A percentile compares a stretch with the other conserved stretches of the same genome.
phyloP scores from a whole-genome alignment of 2,888 invertebrate genomes.

The Leucoptera coffeella region DNA sequence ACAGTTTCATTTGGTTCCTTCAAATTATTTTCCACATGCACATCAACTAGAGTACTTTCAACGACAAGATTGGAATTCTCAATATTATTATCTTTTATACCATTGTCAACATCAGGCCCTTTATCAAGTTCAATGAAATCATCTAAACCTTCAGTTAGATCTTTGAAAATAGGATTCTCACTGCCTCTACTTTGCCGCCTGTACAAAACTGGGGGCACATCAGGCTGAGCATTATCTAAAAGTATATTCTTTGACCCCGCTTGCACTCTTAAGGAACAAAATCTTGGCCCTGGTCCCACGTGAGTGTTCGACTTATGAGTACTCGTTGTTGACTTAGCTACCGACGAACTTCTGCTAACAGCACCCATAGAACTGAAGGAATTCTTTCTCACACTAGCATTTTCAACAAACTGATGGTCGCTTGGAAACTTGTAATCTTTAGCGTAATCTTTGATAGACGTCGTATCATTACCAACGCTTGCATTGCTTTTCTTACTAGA shows the following conservation, averaged over 20 bases:
- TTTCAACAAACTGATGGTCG: constrained; percentile 17
- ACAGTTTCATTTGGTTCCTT: constrained; percentile 23
- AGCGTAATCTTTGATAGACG: constrained; percentile 19
- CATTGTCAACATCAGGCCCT: constrained; percentile 16
- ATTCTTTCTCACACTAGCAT: constrained; percentile 21
- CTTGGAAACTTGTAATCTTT: constrained; percentile 19
- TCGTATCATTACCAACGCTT: constrained; percentile 26
- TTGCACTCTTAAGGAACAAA: constrained; percentile 71
- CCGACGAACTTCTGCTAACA: constrained; percentile 37
- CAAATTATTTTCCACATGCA: constrained; percentile 34
- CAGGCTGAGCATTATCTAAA: constrained; percentile 69
- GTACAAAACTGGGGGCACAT: constrained; percentile 67
- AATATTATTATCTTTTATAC: constrained; percentile 3
- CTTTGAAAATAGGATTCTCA: constrained; percentile 38
- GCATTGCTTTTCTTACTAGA: constrained; percentile 36
- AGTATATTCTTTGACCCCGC: constrained; percentile 75
- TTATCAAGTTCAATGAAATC: constrained; percentile 28
- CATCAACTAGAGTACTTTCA: constrained; percentile 40
- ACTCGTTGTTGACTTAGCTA: constrained; percentile 44
- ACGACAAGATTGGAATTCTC: constrained; percentile 30
- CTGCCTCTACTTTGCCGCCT: constrained; percentile 53
- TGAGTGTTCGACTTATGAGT: constrained; percentile 42
- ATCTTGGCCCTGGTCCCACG: constrained; percentile 61
- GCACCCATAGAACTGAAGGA: constrained; percentile 42
- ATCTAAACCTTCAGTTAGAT: constrained; percentile 32